Base-by-base conservation (phyloP, 2,888 invertebrate species). In the Idaea biselata region DNA sequence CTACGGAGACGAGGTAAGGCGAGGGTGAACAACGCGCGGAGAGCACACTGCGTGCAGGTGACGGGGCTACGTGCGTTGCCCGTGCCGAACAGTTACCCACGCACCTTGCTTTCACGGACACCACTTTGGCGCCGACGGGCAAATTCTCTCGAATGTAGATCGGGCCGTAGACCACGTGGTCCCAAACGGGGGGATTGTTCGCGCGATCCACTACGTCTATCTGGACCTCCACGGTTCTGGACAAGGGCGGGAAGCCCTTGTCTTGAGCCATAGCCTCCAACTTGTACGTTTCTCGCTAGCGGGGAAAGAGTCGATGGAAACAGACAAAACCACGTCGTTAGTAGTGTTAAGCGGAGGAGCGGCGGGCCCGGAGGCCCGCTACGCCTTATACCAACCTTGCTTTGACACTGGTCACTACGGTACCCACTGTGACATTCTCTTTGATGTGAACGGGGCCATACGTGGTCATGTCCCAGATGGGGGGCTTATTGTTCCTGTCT, bases 391-490 rank as follows among this genome's bases (percentile, higher is more conserved):
- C 96, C 96, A 96, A 97, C 98, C 98, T 97, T 95, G 98, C 98
- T 96, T 98, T 98, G 94, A 98, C 97, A 94, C 97, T 96, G 95
- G 97, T 97, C 95, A 98, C 97, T 96, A 97, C 97, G 94, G 97
- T 97, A 96, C 98, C 98, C 95, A 98, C 97, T 96, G 97, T 97
- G 95, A 98, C 97, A 97, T 98, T 98, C 96, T 98, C 98, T 95
- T 96, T 97, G 95, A 98, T 97, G 96, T 97, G 96, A 95, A 97
- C 97, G 94, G 98, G 98, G 95, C 98, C 97, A 95, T 98, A 98
- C 94, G 97, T 95, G 94, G 95, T 96, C 94, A 95, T 95, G 95
- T 97, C 98, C 98, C 97, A 98, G 93, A 97, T 96, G 93, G 97
- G 98, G 93, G 97, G 98, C 96, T 97, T 98, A 96, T 97, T 98